phyloP scores from a whole-genome alignment of 2,113 vertebrate species.

The Progne subis region DNA sequence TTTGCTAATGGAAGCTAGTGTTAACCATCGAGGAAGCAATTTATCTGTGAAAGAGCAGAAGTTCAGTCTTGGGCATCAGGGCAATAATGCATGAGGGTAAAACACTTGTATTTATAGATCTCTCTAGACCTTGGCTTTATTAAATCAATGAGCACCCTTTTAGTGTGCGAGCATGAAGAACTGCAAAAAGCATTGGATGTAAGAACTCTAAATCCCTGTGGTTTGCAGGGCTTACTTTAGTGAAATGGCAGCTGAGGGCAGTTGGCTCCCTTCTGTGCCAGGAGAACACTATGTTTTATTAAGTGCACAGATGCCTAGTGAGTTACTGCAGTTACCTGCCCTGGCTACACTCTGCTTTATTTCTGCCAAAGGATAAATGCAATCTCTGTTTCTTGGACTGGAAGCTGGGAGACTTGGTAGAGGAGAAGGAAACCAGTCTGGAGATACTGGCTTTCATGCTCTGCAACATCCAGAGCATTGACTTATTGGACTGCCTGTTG shows the following conservation, averaged over 20 bases:
- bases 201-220: not conserved
- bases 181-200: not conserved
- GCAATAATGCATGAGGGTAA: slow-evolving; percentile 52
- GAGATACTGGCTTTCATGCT: not conserved
- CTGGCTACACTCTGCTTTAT: not conserved
- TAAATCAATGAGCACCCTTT: slow-evolving; percentile 58
- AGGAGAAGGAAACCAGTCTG: not conserved
- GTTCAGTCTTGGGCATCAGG: slow-evolving; percentile 43
- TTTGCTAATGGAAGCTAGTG: slow-evolving; percentile 51
- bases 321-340: not conserved
- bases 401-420: not conserved
- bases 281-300: not conserved
- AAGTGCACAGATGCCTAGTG: not conserved
- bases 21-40: slow-evolving; percentile 55
- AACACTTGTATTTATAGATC: slow-evolving; percentile 57
- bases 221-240: not conserved
- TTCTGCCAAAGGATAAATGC: not conserved
- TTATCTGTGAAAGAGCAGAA: slow-evolving; percentile 56
- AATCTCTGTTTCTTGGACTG: not conserved
- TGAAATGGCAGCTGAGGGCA: not conserved
- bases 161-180: not conserved
- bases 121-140: slow-evolving; percentile 47
- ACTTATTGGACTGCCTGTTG: not conserved
- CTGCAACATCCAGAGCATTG: not conserved
- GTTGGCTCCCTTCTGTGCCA: not conserved